These are phyloP conservation scores for Stomorhina lunata DNA, from an alignment of 2,888 invertebrate genomes.

Conservation along the genomic window DNA sequence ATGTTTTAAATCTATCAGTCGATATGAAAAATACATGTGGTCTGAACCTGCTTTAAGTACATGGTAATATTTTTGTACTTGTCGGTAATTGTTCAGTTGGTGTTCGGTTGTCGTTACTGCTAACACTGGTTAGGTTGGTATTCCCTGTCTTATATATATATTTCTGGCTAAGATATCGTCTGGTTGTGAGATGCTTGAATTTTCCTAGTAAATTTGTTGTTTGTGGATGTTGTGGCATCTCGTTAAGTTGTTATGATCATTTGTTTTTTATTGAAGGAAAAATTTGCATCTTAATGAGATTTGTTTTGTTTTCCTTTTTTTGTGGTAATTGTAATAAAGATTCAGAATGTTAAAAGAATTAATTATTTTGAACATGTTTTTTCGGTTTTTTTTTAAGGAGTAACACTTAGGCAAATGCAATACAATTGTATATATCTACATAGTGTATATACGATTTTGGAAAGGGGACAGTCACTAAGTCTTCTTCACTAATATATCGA, in stretches of 20 bases:
- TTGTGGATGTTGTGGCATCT: constrained; percentile 67
- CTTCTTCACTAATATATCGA: no score
- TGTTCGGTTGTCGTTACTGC: constrained; percentile 17
- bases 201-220: constrained; percentile 38
- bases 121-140: constrained; percentile 2
- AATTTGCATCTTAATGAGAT: constrained; percentile 64
- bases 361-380: no score
- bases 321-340: constrained; percentile 32
- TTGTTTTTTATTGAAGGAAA: constrained; percentile 54
- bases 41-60: no score
- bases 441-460: no score
- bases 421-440: no score
- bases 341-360: constrained; percentile 21
- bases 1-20: no score
- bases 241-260: constrained; percentile 68
- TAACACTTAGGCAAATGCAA: no score
- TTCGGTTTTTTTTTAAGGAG: no score
- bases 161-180: background rate
- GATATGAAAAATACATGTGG: no score
- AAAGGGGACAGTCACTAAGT: no score
- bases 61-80: no score
- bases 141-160: constrained; percentile 9
- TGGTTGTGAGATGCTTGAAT: constrained; percentile 4
- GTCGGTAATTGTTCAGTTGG: constrained; percentile 27
- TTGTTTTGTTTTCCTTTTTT: constrained; percentile 58